Evolutionary conservation across 2,888 invertebrate species (phyloP), one percentile per base, ranked within the genome.

Genomic region (Chirona hameri): DNA sequence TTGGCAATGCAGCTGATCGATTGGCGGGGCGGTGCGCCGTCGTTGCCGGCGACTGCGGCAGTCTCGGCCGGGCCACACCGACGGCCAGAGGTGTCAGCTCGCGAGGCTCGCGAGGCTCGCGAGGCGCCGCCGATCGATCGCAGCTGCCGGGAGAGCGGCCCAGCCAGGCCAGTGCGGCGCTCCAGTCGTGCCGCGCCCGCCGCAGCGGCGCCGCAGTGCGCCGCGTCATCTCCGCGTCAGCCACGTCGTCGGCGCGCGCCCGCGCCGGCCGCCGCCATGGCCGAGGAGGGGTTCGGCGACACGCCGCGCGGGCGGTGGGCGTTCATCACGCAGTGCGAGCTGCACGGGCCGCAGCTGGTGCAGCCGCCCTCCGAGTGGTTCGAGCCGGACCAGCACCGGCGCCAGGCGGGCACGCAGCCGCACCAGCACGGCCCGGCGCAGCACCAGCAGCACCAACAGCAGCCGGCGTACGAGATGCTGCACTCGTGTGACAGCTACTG

Each of bases 291-390:
- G 21, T 76, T 39, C 39, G 9, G 39, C 39, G 76, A 21, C 10
- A 48, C 48, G n/a, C 79, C 79, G 79, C 52, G 48, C 79, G 79
- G 79, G 12, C 79, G 79, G 48, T 79, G 79, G 79, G 79, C 79
- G n/a, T 79, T 79, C 27, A 48, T 79, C 14, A 79, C 79, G 27
- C 48, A 79, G 48, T 79, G 79, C 29, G 48, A 79, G 52, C 27
- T 79, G 79, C 79, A 79, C 79, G 79, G 79, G 27, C 46, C 52
- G 48, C 79, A 52, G 48, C 48, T 79, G 79, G 79, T 79, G 79
- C 48, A 79, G 79, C 48, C 79, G 48, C 48, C 79, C 27, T 3
- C 15, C 24, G 48, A 48, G 52, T 79, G 48, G 48, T 79, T 79
- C 52, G 48, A 48, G 79, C 79, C 79, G 27, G 79, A 79, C 15